Base-by-base conservation (phyloP, 2,113 vertebrate species). In the Anoplopoma fimbria region DNA sequence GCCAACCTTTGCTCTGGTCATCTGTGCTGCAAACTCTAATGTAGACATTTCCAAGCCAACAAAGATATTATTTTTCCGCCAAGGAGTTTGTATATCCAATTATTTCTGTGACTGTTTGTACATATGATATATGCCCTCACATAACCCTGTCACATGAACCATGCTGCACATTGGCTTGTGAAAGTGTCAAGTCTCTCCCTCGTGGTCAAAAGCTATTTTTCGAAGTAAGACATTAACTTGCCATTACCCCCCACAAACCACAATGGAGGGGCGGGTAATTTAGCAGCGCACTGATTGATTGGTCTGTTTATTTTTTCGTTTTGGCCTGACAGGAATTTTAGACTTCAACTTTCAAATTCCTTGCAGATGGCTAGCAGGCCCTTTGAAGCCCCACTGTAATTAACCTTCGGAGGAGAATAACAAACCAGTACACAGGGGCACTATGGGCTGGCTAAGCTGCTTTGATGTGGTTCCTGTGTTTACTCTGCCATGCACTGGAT, bases 361-460 rank as follows among this genome's bases (percentile, higher is more conserved):
- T 88, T 90, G 82, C 93, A 94, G 93, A 94, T 92, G 92, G 93
- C 76, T 70, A 68, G 77, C 73, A 57, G 61, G 72, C 21, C 62
- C 82, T 89, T 90, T 91, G 89, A 93, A 92, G 88, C 74, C 73
- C 81, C 73, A 76, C 86, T 85, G 91, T 88, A 90, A 93, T 94
- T 94, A 93, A 94, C 92, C 91, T 93, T 90, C 89, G 82, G 83
- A 81, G 90, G 80, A 83, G 89, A 93, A 91, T 90, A 93, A 93
- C 88, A 93, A 89, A 89, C 71, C 77, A 13, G 86, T 88, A 62
- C 82, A 83, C 81, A 27, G 85, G 85, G 91, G 77, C 82, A 80
- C 81, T 40, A 84, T 21, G 84, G 89, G 75, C 75, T 42, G 71
- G 78, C 86, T 73, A 51, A 10, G 53, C 69, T 47, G 81, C 91